Percentiles rank a stretch among this genome's conserved stretches.
Evolutionary conservation across 2,888 invertebrate genomes (phyloP).

Genomic region (Lasioglossum figueresi): DNA sequence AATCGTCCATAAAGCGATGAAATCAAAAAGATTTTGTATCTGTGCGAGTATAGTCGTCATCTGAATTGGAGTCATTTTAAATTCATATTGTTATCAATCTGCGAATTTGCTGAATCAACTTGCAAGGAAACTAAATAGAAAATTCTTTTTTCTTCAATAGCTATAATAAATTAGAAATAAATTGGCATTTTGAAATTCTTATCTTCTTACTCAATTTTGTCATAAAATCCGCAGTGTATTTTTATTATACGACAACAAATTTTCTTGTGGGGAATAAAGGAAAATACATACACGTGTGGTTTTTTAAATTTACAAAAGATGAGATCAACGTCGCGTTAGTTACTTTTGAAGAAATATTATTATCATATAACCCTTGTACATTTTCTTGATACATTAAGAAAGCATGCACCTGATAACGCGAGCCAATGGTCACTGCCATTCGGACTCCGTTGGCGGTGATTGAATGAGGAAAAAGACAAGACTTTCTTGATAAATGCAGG

Average conservation of each 20-base stretch:
- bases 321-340: conserved; percentile 33
- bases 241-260: neutral
- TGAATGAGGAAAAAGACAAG: neutral
- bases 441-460: neutral
- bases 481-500: neutral
- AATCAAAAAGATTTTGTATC: too few species aligned
- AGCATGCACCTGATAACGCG: neutral
- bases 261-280: neutral
- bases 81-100: too few species aligned
- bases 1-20: too few species aligned
- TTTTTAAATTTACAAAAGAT: neutral
- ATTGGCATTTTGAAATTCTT: too few species aligned
- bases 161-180: too few species aligned
- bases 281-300: neutral
- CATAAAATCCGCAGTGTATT: too few species aligned
- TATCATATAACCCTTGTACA: neutral
- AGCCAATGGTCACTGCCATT: conserved; percentile 19
- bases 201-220: too few species aligned
- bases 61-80: too few species aligned
- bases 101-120: too few species aligned
- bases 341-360: neutral
- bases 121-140: too few species aligned
- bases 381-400: neutral
- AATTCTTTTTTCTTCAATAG: too few species aligned
- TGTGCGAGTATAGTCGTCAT: too few species aligned